Evolutionary conservation across 2,888 invertebrate genomes (phyloP).

Genomic region (Cotesia congregata): DNA sequence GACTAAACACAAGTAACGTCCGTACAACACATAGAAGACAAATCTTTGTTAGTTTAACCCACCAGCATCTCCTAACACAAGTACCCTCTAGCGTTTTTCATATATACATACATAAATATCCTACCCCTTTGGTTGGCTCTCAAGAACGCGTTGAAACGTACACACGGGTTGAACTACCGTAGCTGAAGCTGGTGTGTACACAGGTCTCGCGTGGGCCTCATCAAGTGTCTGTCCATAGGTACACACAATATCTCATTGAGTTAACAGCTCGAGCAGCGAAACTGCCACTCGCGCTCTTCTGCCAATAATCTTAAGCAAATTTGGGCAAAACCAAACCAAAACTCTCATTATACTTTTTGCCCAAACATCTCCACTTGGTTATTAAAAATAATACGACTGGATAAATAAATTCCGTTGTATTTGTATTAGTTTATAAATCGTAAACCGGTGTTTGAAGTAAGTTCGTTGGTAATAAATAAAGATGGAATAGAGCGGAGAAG

Average conservation of each 20-base stretch:
- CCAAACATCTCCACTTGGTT: neutral
- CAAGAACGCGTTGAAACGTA: conserved; percentile 26
- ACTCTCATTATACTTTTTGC: neutral
- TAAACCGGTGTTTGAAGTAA: too few relatives aligned
- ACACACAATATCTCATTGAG: conserved; percentile 3
- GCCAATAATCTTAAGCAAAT: conserved; percentile 6
- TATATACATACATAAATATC: neutral
- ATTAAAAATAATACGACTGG: neutral
- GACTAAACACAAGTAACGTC: neutral
- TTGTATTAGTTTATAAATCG: too few relatives aligned
- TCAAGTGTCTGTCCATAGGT: conserved; percentile 28
- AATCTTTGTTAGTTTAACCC: conserved; percentile 41
- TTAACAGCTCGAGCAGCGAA: conserved; percentile 32
- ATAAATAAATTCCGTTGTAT: too few relatives aligned
- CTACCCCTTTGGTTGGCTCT: conserved; percentile 33
- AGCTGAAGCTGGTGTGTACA: conserved; percentile 32
- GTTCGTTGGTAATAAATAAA: conserved; percentile 63
- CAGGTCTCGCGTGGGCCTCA: conserved; percentile 23
- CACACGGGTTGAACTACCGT: conserved; percentile 22
- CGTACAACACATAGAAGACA: neutral
- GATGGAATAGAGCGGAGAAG: conserved; percentile 56
- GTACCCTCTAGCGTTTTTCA: conserved; percentile 40
- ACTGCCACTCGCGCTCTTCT: conserved; percentile 39
- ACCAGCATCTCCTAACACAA: conserved; percentile 42
- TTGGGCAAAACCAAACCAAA: neutral